Base-by-base conservation (phyloP, 1,140 invertebrate genomes). In the Colletes gigas region DNA sequence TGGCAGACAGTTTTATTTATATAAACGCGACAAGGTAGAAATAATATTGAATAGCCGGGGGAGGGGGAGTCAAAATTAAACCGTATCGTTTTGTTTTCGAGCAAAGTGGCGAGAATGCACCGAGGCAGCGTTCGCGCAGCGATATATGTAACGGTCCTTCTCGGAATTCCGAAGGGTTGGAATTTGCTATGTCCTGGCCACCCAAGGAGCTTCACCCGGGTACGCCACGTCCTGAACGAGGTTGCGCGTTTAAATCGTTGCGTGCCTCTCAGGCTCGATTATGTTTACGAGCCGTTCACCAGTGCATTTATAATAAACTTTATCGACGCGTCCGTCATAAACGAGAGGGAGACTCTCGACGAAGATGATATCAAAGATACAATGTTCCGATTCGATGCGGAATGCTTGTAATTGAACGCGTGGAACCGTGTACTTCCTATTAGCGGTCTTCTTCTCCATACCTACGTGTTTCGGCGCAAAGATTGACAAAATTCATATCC, bases 81-180 rank as follows among this genome's bases (percentile, higher is more conserved):
- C 10, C 63, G 54, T 50, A n/a, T 19, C 62, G 59, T 69, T 15
- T 55, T 7, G 21, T 52, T 60, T 17, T 50, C n/a, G 54, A 19
- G n/a, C n/a, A 78, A 71, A 78, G 76, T 62, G 59, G 47, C 67
- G 19, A 63, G 76, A 71, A 63, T 54, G 60, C 72, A 50, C 39
- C 73, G 47, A 60, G 54, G 62, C 7, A 30, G 44, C 60, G 41
- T 81, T 83, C 65, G 74, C 55, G 82, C 39, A 63, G 69, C 66
- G 47, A 84, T 81, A 85, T 85, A 85, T 82, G 84, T 85, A 85
- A 85, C 73, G 83, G 68, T 62, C 83, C 52, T 85, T 85, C 84
- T 85, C 67, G 83, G 84, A 85, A 85, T 76, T 81, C 80, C 69
- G 74, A 63, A 73, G 70, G 84, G 60, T 70, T 82, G 84, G 84